Conservation (phyloP, 1,140 invertebrate genomes). For the Oppia nitens region DNA sequence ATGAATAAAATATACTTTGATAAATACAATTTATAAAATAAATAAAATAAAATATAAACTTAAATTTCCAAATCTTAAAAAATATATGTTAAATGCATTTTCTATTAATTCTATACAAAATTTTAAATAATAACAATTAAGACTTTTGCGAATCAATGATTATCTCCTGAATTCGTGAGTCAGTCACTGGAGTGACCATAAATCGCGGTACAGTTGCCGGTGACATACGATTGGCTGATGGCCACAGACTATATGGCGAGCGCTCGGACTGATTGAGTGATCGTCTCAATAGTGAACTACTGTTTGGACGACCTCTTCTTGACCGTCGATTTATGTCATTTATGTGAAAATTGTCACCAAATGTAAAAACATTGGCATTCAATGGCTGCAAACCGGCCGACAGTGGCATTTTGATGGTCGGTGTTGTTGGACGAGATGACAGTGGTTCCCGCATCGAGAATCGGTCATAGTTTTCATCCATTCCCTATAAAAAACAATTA, state of each 20-base stretch:
- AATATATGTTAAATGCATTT: too few relatives aligned
- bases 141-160: too few relatives aligned
- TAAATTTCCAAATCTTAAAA: too few relatives aligned
- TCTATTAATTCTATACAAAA: too few relatives aligned
- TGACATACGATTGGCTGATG: background rate
- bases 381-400: background rate
- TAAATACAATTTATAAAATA: too few relatives aligned
- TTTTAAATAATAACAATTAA: too few relatives aligned
- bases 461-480: background rate
- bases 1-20: too few relatives aligned
- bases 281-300: background rate
- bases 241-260: slow-evolving; percentile 12
- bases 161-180: too few relatives aligned
- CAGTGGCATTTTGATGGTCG: background rate
- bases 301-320: background rate
- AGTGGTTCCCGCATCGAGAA: background rate
- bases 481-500: too few relatives aligned
- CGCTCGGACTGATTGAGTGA: slow-evolving; percentile 1
- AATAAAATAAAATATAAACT: too few relatives aligned
- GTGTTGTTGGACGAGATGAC: background rate
- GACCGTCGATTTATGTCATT: background rate
- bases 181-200: slow-evolving; percentile 40
- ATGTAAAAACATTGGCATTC: background rate
- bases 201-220: slow-evolving; percentile 14
- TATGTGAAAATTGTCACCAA: background rate